Conservation (phyloP, 2,113 vertebrate species). For the Lathamus discolor region DNA sequence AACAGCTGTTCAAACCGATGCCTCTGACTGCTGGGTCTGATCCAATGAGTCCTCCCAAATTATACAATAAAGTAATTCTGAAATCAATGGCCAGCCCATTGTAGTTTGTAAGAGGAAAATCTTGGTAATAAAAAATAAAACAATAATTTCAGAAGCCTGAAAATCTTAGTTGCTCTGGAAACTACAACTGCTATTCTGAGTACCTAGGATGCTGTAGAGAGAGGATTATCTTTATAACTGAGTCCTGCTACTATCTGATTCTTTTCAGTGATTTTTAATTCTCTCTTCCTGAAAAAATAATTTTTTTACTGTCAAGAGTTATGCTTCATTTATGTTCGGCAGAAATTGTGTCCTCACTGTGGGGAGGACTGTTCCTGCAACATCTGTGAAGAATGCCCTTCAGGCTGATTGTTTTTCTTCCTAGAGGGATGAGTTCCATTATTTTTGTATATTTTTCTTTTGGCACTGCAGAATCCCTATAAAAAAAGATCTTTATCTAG, state of each 20-base stretch:
- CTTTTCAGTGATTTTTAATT: background rate
- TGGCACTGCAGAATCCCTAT: background rate
- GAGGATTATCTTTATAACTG: background rate
- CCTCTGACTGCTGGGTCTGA: slow-evolving; percentile 59
- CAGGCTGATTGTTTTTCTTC: background rate
- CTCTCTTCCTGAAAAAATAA: background rate
- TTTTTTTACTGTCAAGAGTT: background rate
- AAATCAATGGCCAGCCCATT: slow-evolving; percentile 41
- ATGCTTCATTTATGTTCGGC: background rate
- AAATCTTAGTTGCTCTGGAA: background rate
- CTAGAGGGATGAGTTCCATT: background rate
- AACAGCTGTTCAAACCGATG: slow-evolving; percentile 76
- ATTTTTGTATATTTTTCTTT: background rate
- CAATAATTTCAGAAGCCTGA: background rate
- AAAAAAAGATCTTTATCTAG: background rate
- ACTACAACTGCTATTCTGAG: background rate
- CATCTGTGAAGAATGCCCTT: background rate
- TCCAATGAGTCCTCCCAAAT: slow-evolving; percentile 68
- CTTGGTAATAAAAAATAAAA: background rate
- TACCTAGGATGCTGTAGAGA: background rate
- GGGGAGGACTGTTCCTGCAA: background rate
- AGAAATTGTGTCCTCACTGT: background rate
- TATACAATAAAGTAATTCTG: slow-evolving; percentile 64
- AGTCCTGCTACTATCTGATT: background rate
- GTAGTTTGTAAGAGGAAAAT: background rate